These are phyloP conservation scores for Chaenocephalus aceratus DNA, from an alignment of 2,113 vertebrate species.

Conservation along the genomic window DNA sequence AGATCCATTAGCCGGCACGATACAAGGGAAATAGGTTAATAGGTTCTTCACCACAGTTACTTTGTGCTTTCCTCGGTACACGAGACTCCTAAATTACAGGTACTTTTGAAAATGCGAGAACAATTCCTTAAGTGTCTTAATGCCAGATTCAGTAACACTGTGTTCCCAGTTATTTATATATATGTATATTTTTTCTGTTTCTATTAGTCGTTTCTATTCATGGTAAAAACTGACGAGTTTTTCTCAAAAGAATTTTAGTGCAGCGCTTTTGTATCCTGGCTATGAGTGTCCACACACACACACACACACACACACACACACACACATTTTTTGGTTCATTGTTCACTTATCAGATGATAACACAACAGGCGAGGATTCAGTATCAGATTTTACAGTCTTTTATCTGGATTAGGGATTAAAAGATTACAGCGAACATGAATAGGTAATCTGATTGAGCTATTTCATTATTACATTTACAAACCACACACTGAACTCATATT, in stretches of 20 bases:
- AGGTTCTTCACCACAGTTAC: not conserved
- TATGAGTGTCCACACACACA: too few relatives aligned
- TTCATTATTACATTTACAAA: constrained; percentile 55
- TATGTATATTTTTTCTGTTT: too few relatives aligned
- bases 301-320: not conserved
- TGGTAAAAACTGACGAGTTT: not conserved
- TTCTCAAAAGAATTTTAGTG: not conserved
- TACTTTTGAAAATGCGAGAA: not conserved
- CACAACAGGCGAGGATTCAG: constrained; percentile 33
- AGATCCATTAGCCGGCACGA: not conserved
- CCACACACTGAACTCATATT: constrained; percentile 17
- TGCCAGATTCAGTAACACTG: not conserved
- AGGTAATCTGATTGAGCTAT: constrained; percentile 62
- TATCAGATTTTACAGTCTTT: constrained; percentile 48
- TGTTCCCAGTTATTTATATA: too few relatives aligned
- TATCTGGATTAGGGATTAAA: constrained; percentile 70
- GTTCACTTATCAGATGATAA: constrained; percentile 52
- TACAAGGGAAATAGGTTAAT: not conserved
- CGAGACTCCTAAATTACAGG: not conserved
- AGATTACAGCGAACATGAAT: constrained; percentile 61
- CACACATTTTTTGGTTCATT: constrained; percentile 13
- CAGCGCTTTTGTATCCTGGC: not conserved
- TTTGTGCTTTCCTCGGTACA: not conserved
- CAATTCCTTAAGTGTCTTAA: not conserved
- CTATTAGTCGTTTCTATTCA: not conserved